Evolutionary conservation across 2,113 vertebrate species (phyloP).

Genomic region (Plecturocebus donacophilus): DNA sequence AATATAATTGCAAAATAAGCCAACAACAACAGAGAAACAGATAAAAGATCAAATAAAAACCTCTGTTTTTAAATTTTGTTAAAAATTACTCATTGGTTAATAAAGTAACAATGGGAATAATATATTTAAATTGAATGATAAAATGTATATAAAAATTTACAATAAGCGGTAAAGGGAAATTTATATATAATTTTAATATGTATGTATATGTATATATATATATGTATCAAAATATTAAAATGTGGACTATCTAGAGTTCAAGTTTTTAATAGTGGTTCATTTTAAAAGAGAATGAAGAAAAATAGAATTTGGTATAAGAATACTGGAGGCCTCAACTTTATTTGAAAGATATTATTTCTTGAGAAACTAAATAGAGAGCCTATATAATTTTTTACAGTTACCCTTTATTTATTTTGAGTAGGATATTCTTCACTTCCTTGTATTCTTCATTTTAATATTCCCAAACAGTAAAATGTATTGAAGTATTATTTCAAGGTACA

Average conservation of each 20-base stretch:
- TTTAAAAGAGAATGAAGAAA: neutral
- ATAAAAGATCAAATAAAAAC: neutral
- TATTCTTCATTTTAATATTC: constrained; percentile 24
- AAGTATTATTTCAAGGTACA: neutral
- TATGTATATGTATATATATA: neutral
- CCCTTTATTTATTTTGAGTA: neutral
- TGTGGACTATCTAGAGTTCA: neutral
- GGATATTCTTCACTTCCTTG: neutral
- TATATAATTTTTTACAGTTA: neutral
- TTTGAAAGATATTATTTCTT: neutral
- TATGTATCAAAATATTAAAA: neutral
- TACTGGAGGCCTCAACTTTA: neutral
- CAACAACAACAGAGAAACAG: neutral
- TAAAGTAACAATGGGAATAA: neutral
- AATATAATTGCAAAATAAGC: constrained; percentile 5
- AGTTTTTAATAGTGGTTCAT: neutral
- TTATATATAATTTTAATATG: neutral
- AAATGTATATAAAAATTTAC: neutral
- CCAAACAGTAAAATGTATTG: neutral
- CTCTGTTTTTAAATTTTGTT: neutral
- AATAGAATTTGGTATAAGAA: neutral
- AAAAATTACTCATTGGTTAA: neutral
- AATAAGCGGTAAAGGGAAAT: neutral
- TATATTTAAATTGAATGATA: constrained; percentile 1
- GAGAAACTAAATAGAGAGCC: neutral